These are phyloP conservation scores for Fragum whitleyi DNA, from an alignment of 2,888 invertebrate species.

Conservation along the genomic window DNA sequence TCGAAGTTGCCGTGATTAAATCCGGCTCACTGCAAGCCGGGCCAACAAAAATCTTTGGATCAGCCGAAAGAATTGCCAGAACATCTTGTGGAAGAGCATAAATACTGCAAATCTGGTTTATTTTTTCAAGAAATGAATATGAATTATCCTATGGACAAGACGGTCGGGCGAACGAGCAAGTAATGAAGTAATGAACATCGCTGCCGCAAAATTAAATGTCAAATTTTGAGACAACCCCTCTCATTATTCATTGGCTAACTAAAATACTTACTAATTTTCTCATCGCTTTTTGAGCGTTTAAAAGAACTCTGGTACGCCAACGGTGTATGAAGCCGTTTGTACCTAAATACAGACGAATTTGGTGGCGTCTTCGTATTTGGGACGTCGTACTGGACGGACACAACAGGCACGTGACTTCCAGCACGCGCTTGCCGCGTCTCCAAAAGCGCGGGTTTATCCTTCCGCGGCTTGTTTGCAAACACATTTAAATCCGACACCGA, in stretches of 20 bases:
- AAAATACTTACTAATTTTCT: slow-evolving; percentile 39
- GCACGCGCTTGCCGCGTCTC: slow-evolving; percentile 13
- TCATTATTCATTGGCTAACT: too few species aligned
- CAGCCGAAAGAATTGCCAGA: too few species aligned
- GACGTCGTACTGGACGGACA: slow-evolving; percentile 67
- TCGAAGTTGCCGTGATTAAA: too few species aligned
- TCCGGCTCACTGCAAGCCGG: too few species aligned
- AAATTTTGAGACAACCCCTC: not conserved
- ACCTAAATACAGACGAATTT: slow-evolving; percentile 51
- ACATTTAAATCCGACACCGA: slow-evolving; percentile 55
- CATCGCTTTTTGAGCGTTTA: slow-evolving; percentile 40
- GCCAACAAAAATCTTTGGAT: too few species aligned
- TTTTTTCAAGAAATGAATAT: too few species aligned
- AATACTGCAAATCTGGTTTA: too few species aligned
- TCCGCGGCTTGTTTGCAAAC: slow-evolving; percentile 27
- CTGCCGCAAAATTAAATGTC: too few species aligned
- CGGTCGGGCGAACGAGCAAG: too few species aligned
- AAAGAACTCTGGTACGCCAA: not conserved
- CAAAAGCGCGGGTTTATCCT: slow-evolving; percentile 32
- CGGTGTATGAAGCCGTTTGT: slow-evolving; percentile 50
- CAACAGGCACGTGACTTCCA: slow-evolving; percentile 56
- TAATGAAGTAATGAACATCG: too few species aligned
- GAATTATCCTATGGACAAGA: too few species aligned
- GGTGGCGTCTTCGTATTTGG: slow-evolving; percentile 58
- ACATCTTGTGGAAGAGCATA: too few species aligned